Evolutionary conservation across 2,797 vertebrate species (phyloP), one percentile per base, ranked within the genome.

Genomic region (Heterohyrax brucei): DNA sequence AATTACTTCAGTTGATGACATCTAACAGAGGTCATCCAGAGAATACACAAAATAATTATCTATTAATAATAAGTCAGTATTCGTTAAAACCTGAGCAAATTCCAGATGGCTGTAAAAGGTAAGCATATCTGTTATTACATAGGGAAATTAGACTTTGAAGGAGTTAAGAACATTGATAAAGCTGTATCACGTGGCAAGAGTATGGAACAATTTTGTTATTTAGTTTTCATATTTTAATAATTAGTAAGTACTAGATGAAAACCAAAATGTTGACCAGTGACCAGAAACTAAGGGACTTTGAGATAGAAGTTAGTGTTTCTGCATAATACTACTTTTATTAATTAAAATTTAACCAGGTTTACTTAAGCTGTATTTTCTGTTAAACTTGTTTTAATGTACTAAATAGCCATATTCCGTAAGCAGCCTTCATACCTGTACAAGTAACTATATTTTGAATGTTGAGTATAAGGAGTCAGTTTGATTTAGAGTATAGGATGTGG

Each of bases 21-120:
- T 92, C 68, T 93, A 50, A 87, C 56, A 93, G 1, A 92, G n/a
- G 8, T 86, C 76, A 90, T 84, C 59, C 59, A 19, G 56, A 39
- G 5, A 95, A 48, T 83, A 93, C 10, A 64, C 85, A 84, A 86
- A 92, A 66, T 87, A 64, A 81, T 22, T 13, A 82, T 66, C 33
- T 46, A 72, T 94, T 80, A 94, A 76, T 88, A 94, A 44, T 92
- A 84, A 50, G 9, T 79, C 70, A 73, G 44, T 62, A 82, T 81
- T 93, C 16, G 50, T 92, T 95, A 87, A 48, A 92, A 84, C 68
- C 72, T 92, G 48, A 93, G 76, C 77, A 78, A 28, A 22, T 80
- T 95, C n/a, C 66, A 92, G n/a, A 28, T 95, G n/a, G 19, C 81
- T 96, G 2, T 89, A 92, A 66, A 94, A 89, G 30, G 30, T 77